These are phyloP conservation scores for Bradypodion ventrale DNA, from an alignment of 2,797 vertebrate species.

Conservation along the genomic window DNA sequence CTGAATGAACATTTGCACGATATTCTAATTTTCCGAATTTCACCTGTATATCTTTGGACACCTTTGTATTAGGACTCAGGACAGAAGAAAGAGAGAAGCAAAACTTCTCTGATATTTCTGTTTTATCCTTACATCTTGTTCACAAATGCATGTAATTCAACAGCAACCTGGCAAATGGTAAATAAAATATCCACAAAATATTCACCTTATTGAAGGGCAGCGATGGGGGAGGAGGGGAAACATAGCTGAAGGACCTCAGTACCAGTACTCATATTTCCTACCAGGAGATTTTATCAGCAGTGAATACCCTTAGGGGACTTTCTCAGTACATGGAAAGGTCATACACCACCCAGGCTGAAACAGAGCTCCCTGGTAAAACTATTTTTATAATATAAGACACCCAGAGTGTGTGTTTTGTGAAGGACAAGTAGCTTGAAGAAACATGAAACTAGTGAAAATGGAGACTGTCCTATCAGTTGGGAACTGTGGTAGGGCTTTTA, in stretches of 20 bases:
- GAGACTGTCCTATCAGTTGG: background rate
- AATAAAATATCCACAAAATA: background rate
- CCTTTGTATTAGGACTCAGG: background rate
- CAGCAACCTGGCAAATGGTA: conserved; percentile 26
- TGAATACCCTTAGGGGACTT: conserved; percentile 10
- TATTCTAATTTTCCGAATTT: too few relatives aligned
- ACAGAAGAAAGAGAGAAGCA: background rate
- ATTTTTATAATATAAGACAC: background rate
- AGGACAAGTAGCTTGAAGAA: conserved; percentile 13
- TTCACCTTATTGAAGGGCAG: conserved; percentile 44
- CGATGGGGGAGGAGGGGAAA: background rate
- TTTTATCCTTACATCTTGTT: background rate
- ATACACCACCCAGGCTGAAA: fast-evolving
- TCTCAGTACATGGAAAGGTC: background rate
- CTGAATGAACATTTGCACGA: too few relatives aligned
- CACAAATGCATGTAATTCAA: background rate
- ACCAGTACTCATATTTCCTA: background rate
- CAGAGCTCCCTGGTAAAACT: background rate
- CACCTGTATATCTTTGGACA: background rate
- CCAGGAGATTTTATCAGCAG: background rate
- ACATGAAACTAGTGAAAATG: background rate
- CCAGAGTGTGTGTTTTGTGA: background rate
- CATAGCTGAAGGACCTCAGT: too few relatives aligned
- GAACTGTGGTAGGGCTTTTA: background rate
- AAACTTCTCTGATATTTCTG: background rate